These are phyloP conservation scores for Crocallis elinguaria DNA, from an alignment of 2,888 invertebrate genomes.

Conservation along the genomic window DNA sequence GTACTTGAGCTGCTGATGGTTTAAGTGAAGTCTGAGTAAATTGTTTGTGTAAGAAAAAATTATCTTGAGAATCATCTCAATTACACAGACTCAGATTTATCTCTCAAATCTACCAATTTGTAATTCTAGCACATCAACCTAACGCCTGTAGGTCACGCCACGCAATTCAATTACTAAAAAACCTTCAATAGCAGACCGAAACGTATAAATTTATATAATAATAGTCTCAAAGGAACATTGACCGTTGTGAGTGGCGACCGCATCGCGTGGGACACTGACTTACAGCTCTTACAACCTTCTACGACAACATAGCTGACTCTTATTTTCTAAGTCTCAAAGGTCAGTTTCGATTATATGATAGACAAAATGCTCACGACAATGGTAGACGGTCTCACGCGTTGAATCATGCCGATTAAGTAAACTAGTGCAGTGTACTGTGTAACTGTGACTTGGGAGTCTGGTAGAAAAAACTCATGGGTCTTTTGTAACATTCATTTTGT, in stretches of 20 bases:
- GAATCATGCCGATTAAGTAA: constrained; percentile 62
- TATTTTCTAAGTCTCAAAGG: constrained; percentile 42
- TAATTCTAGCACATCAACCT: constrained; percentile 15
- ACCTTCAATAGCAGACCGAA: constrained; percentile 14
- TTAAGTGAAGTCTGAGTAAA: too few species aligned
- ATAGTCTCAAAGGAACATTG: constrained; percentile 48
- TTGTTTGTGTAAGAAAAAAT: too few species aligned
- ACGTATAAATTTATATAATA: constrained; percentile 21
- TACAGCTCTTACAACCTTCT: constrained; percentile 26
- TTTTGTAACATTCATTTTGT: constrained; percentile 34
- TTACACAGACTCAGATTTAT: not conserved
- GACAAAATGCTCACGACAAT: constrained; percentile 57
- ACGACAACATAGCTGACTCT: constrained; percentile 23
- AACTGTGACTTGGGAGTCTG: constrained; percentile 56
- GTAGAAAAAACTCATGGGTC: constrained; percentile 29
- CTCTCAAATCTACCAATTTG: not conserved
- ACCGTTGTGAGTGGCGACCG: constrained; percentile 53
- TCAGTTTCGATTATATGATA: constrained; percentile 33
- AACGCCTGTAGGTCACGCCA: constrained; percentile 18
- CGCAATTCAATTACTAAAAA: constrained; percentile 13
- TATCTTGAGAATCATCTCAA: too few species aligned
- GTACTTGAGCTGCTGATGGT: too few species aligned
- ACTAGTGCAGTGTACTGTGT: constrained; percentile 78
- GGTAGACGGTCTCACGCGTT: constrained; percentile 64
- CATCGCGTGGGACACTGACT: constrained; percentile 52